Conservation (phyloP, 2,888 invertebrate species). For the Globia sparganii region DNA sequence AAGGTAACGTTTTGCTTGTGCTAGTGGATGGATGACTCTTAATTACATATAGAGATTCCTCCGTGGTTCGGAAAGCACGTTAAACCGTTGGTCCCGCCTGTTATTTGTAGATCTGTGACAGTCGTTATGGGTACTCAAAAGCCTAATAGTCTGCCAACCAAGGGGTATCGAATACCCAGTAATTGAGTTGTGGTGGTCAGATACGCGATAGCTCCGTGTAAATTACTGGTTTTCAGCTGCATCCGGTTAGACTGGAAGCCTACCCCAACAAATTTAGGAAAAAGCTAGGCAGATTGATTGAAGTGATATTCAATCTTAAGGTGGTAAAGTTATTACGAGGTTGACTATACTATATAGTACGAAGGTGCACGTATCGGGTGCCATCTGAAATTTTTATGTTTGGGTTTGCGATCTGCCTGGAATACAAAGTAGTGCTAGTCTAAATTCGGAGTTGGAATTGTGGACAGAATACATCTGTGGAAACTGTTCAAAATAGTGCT, state of each 20-base stretch:
- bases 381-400: slow-evolving; percentile 36
- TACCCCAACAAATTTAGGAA: neutral
- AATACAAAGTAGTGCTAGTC: slow-evolving; percentile 54
- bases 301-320: neutral
- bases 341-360: neutral
- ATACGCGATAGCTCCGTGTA: neutral
- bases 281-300: too few relatives aligned
- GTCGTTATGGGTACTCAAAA: neutral
- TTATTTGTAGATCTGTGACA: too few relatives aligned
- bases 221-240: neutral
- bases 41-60: neutral
- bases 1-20: too few relatives aligned
- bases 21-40: neutral
- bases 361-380: slow-evolving; percentile 7
- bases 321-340: neutral
- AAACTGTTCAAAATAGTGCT: slow-evolving; percentile 60
- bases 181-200: too few relatives aligned
- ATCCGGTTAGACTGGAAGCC: neutral
- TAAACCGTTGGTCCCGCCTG: neutral
- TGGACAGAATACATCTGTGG: slow-evolving; percentile 55
- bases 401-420: slow-evolving; percentile 23
- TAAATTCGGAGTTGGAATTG: slow-evolving; percentile 55
- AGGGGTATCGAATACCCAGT: neutral
- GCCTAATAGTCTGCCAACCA: neutral
- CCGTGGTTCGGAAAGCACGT: neutral